Evolutionary conservation across 2,113 vertebrate genomes (phyloP), one percentile per base, ranked within the genome.

Genomic region (Paramisgurnus dabryanus): DNA sequence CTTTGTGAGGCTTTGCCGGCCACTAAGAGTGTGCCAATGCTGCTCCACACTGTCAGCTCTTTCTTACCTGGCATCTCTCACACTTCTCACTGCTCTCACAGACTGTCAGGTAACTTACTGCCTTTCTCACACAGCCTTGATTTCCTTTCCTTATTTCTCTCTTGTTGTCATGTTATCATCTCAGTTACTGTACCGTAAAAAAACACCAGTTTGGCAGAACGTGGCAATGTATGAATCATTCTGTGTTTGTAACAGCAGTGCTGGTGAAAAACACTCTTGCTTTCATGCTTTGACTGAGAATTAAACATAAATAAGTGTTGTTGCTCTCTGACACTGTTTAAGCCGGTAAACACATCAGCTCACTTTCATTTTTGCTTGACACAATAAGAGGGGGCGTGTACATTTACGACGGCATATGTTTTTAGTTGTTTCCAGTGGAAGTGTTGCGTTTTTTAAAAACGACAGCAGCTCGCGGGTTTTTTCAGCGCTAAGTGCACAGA

Each of bases 61-160:
- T 92, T 98, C 94, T 97, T 99, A 90, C 97, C 98, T 93, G 97
- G 96, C 95, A 94, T 98, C 91, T 96, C 96, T 96, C 95, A 96
- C 93, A 95, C 94, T 89, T 96, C 96, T 96, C 87, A 91, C 92
- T 98, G 95, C 88, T 96, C 97, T 97, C 95, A 95, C 92, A 96
- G 95, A 86, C 95, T 99, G 83, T 95, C 98, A 99, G 98, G 98
- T 99, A 99, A 92, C 87, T 18, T 81, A 63, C 74, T 73, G 47
- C 84, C 82, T 89, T 82, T 86, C 27, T 22, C 40, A 45, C 49
- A 6, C 11, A 72, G 10, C 71, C 70, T 70, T 27, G 34, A 12
- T n/a, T 58, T 53, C 64, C 22, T 79, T 57, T 79, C 12, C 79
- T 67, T 47, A 43, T 53, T 50, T 74, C 41, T 11, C 4, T 11